Conservation (phyloP, 2,113 vertebrate species). For the Toxotes chatareus region DNA sequence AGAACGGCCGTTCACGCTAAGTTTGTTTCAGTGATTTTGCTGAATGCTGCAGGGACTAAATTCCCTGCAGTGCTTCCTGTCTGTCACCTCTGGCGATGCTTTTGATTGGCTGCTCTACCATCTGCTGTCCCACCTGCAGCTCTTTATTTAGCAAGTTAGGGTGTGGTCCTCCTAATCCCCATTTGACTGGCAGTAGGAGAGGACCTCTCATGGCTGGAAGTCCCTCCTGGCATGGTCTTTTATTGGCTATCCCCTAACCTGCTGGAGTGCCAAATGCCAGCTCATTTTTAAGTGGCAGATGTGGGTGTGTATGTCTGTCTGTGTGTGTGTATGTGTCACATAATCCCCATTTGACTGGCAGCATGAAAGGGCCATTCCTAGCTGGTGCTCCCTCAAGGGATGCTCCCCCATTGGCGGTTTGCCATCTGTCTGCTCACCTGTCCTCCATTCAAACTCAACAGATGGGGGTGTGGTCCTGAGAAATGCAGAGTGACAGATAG, state of each 20-base stretch:
- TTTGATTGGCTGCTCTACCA: slow-evolving; percentile 75
- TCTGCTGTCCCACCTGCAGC: slow-evolving; percentile 76
- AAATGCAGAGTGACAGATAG: slow-evolving; percentile 42
- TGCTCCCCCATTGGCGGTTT: slow-evolving; percentile 65
- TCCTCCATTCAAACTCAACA: slow-evolving; percentile 59
- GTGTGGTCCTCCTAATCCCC: slow-evolving; percentile 81
- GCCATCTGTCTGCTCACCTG: slow-evolving; percentile 80
- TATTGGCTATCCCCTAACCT: slow-evolving; percentile 67
- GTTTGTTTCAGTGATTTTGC: slow-evolving; percentile 32
- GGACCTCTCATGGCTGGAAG: slow-evolving; percentile 77
- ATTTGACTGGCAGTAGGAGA: slow-evolving; percentile 84
- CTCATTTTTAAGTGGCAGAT: slow-evolving; percentile 73
- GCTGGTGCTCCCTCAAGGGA: slow-evolving; percentile 66
- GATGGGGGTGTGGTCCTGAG: slow-evolving; percentile 64
- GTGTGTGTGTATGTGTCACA: slow-evolving; percentile 44
- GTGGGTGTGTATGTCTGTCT: slow-evolving; percentile 52
- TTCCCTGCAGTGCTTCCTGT: slow-evolving; percentile 66
- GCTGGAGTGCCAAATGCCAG: slow-evolving; percentile 64
- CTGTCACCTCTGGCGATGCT: slow-evolving; percentile 78
- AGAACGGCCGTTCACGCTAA: background rate
- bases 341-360: slow-evolving; percentile 82
- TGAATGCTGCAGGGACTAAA: slow-evolving; percentile 30
- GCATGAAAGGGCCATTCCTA: slow-evolving; percentile 75
- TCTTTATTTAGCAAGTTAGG: slow-evolving; percentile 75
- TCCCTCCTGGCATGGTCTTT: slow-evolving; percentile 72